A percentile compares a stretch with the other conserved stretches of the same genome.
Evolutionary conservation across 92 coral and sea anemone species (phyloP).

Genomic region (Porites cylindrica): DNA sequence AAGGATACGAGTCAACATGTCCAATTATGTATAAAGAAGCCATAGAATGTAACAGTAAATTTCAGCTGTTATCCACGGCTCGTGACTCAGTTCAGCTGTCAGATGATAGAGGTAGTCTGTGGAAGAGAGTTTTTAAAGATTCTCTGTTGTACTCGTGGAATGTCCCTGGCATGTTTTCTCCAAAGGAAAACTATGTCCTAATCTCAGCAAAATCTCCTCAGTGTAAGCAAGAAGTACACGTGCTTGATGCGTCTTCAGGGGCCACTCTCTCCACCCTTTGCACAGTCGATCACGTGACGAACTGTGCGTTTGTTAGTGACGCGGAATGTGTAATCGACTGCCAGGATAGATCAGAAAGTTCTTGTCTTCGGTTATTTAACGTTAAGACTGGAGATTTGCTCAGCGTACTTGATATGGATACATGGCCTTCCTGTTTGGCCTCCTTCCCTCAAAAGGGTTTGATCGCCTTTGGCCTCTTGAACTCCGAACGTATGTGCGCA

Average conservation of each 20-base stretch:
- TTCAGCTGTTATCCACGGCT: not conserved
- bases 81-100: too few relatives aligned
- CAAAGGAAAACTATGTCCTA: too few relatives aligned
- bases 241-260: conserved; percentile 1
- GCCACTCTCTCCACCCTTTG: not conserved
- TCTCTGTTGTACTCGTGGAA: too few relatives aligned
- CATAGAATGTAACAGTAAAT: conserved; percentile 1
- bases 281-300: not conserved
- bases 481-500: too few relatives aligned
- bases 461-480: too few relatives aligned
- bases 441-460: too few relatives aligned
- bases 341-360: not conserved
- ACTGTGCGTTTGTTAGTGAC: conserved; percentile 10
- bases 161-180: too few relatives aligned
- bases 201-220: not conserved
- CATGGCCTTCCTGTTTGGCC: too few relatives aligned
- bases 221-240: not conserved
- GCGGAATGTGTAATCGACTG: not conserved
- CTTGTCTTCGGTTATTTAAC: not conserved
- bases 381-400: too few relatives aligned
- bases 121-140: too few relatives aligned
- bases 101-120: too few relatives aligned
- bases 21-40: not conserved
- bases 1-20: not conserved
- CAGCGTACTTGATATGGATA: too few relatives aligned